Evolutionary conservation across 2,113 vertebrate species (phyloP), one percentile per base, ranked within the genome.

Genomic region (Sinocyclocheilus rhinocerous): DNA sequence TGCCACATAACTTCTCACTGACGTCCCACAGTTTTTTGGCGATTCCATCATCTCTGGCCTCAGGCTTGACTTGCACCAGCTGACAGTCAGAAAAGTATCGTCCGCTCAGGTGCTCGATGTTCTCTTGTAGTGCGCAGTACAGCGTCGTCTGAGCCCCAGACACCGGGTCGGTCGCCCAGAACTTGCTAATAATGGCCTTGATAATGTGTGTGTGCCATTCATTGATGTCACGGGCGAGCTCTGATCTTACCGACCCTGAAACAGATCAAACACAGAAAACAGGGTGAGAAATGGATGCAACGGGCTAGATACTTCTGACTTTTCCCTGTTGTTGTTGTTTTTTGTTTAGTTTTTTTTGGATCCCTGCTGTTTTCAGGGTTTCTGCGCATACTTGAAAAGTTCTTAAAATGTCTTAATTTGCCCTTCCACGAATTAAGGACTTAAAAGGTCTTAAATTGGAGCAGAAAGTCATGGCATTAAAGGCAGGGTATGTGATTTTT

Each of bases 181-280:
- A 2, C 13, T 26, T 59, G 4, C 1, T 39, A 0, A 83, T 0
- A 1, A 83, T 1, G 29, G 48, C 7, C 33, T 72, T 57, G 7
- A 83, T 12, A 1, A 83, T 33, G 12, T 50, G 67, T 0, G 20
- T 70, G 6, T 11, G 4, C 81, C 67, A 73, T 12, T 73, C 81
- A 1, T 24, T 83, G 50, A 83, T 83, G 67, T 73, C 81, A 22
- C 86, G 81, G 76, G 11, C 24, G 8, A 87, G 63, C 26, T 87
- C 86, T 42, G 86, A 18, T 12, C 39, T 84, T 0, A 87, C 75
- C 11, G 86, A 87, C 15, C 86, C 86, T 87, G 80, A 33, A 83
- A 57, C 18, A 81, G 3, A 86, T 61, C 2, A 69, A 50, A 22
- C 4, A 52, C 1, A 1, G 50, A 85, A 20, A 16, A 57, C 45